Base-by-base conservation (phyloP, 2,797 vertebrate species). In the Semotilus atromaculatus region DNA sequence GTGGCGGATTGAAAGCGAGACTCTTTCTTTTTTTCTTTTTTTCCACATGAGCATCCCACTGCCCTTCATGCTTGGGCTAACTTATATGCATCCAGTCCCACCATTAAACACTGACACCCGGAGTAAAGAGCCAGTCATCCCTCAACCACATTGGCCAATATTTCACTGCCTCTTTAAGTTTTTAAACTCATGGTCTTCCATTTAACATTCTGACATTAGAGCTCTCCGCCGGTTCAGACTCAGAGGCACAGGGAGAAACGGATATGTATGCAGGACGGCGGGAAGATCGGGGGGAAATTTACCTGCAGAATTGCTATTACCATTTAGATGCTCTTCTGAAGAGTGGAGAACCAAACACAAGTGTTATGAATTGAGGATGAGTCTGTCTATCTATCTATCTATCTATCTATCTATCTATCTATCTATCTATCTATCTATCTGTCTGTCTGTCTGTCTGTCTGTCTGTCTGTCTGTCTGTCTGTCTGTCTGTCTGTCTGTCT, bases 31-130 rank as follows among this genome's bases (percentile, higher is more conserved):
- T 38, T 58, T 66, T 19, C 26, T 66, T 71, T 96, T 96, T 93
- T 96, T 95, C 53, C 95, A 95, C 93, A 92, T 72, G 92, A 96
- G 95, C 96, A 94, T 98, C 97, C 96, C 94, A 94, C 96, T 99
- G 97, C 97, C 97, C 98, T 99, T 99, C 98, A 99, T 96, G 97
- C 96, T 97, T 97, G 97, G 97, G 93, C 95, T 98, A 94, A 96
- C 97, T 97, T 97, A 97, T 98, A 97, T 97, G 97, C 97, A 98
- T 97, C 96, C 95, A 95, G 94, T 95, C 96, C 96, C 95, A 95
- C 97, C 96, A 98, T 99, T 98, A 98, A 98, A 97, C 96, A 98
- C 96, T 96, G 96, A 96, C 97, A 96, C 94, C 95, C 96, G 92
- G 95, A 94, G 86, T 92, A 92, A 96, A 95, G 95, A 97, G 96